phyloP scores from a whole-genome alignment of 1,140 invertebrate species.

The Seison nebaliae region DNA sequence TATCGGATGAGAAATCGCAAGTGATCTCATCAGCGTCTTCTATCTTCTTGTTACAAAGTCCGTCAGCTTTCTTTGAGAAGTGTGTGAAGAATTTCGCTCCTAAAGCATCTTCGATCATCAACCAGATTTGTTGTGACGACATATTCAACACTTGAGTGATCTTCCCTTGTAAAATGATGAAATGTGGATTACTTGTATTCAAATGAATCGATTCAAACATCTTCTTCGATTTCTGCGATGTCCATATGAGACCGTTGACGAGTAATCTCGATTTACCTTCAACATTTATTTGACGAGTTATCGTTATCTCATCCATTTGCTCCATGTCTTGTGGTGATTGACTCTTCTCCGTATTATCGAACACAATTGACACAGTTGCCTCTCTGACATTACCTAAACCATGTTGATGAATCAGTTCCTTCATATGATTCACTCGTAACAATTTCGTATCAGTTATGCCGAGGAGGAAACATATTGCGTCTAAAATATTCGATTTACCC shows the following conservation, averaged over 20 bases:
- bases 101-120: conserved; percentile 94
- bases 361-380: conserved; percentile 75
- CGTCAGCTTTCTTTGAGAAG: conserved; percentile 62
- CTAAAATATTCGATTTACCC: conserved; percentile 91
- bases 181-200: conserved; percentile 97
- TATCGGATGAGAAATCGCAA: too few species aligned
- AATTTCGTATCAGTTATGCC: conserved; percentile 75
- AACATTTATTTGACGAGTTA: conserved; percentile 45
- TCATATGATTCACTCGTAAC: conserved; percentile 56
- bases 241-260: conserved; percentile 71
- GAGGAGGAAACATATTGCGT: conserved; percentile 85
- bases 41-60: too few species aligned
- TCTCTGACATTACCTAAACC: conserved; percentile 82
- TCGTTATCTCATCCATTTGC: conserved; percentile 60
- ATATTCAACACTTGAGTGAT: conserved; percentile 97
- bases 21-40: too few species aligned
- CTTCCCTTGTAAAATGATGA: conserved; percentile 95
- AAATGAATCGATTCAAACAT: conserved; percentile 81
- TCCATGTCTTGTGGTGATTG: conserved; percentile 73
- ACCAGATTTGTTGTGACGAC: conserved; percentile 86
- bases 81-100: too few species aligned
- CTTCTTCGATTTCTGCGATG: conserved; percentile 61
- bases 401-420: conserved; percentile 85
- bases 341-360: conserved; percentile 60
- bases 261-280: conserved; percentile 56